These are phyloP conservation scores for Ammodramus savannarum DNA, from an alignment of 2,113 vertebrate species.

Conservation along the genomic window DNA sequence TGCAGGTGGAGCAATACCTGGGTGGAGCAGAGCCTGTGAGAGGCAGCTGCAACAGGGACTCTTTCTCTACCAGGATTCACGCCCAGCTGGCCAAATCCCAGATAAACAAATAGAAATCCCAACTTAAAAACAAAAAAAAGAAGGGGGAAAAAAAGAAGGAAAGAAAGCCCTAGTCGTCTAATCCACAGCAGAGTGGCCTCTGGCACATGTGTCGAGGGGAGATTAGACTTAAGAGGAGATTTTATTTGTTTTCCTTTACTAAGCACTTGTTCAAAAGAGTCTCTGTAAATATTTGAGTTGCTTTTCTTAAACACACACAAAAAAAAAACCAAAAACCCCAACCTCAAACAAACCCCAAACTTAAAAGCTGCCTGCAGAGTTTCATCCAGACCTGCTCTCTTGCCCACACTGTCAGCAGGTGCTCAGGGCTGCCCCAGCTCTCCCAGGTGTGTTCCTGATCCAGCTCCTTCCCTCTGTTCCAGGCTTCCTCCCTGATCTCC, in stretches of 20 bases:
- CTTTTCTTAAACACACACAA: constrained; percentile 16
- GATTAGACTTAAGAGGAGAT: constrained; percentile 62
- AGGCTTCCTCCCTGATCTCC: constrained; percentile 97
- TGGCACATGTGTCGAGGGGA: constrained; percentile 61
- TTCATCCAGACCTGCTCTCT: neutral
- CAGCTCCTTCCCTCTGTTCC: neutral
- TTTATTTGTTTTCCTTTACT: constrained; percentile 62
- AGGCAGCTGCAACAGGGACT: neutral
- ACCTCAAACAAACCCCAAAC: constrained; percentile 58
- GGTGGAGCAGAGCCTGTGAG: constrained; percentile 37
- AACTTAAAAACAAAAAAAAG: neutral
- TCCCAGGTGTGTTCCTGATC: neutral
- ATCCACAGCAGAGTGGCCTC: constrained; percentile 53
- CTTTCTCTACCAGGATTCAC: constrained; percentile 6
- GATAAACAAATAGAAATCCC: constrained; percentile 39
- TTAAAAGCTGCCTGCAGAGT: constrained; percentile 50
- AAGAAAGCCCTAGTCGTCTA: constrained; percentile 30
- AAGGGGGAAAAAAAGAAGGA: rapidly evolving
- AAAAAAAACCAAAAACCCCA: neutral
- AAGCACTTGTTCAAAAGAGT: constrained; percentile 59
- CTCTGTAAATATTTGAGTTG: constrained; percentile 34
- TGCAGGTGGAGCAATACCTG: constrained; percentile 51
- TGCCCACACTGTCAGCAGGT: neutral
- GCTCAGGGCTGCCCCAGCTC: neutral
- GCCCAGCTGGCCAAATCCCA: constrained; percentile 56